Evolutionary conservation across 2,888 invertebrate species (phyloP).

Genomic region (Plagiodera versicolora): DNA sequence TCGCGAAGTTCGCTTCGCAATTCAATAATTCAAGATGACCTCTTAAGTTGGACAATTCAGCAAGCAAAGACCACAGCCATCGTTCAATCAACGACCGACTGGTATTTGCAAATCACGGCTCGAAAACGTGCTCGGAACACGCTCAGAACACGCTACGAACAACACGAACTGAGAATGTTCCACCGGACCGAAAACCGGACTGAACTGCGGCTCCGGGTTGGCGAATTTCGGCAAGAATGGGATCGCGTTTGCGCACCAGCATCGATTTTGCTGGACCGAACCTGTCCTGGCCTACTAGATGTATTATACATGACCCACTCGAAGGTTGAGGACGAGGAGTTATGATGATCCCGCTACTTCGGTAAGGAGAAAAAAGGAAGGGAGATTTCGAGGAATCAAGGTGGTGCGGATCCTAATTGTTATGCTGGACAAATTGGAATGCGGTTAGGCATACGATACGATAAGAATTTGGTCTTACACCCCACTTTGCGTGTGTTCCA

Average conservation of each 20-base stretch:
- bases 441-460: background rate
- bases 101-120: background rate
- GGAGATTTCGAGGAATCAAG: conserved; percentile 18
- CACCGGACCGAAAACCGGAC: conserved; percentile 36
- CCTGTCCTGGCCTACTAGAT: conserved; percentile 52
- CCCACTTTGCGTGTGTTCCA: no score
- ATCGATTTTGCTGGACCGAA: conserved; percentile 52
- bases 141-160: conserved; percentile 19
- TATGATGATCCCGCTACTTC: conserved; percentile 25
- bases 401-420: conserved; percentile 15
- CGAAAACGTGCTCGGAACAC: conserved; percentile 14
- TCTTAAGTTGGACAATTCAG: background rate
- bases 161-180: conserved; percentile 14
- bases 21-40: background rate
- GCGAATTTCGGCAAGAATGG: conserved; percentile 38
- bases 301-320: conserved; percentile 52
- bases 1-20: no score
- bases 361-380: conserved; percentile 10
- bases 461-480: no score
- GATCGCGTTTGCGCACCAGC: conserved; percentile 46
- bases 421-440: conserved; percentile 3
- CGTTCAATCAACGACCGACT: conserved; percentile 1
- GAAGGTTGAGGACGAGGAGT: conserved; percentile 37
- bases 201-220: conserved; percentile 49
- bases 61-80: conserved; percentile 1